Evolutionary conservation across 1,140 invertebrate species (phyloP).

Genomic region (Oreohelix idahoensis): DNA sequence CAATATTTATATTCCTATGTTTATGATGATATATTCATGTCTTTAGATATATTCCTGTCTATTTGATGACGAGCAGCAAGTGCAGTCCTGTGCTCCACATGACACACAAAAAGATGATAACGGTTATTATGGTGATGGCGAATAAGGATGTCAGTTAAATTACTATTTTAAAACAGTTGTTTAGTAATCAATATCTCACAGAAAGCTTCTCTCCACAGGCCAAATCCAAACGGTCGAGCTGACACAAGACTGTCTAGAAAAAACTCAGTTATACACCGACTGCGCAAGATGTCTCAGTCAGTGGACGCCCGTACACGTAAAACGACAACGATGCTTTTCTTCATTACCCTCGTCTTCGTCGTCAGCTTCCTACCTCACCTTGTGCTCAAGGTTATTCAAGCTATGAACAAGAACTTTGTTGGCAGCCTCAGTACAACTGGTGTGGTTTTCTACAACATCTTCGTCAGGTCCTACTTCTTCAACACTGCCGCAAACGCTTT

Average conservation of each 20-base stretch:
- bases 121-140: too few species aligned
- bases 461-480: slow-evolving; percentile 62
- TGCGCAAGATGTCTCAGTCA: slow-evolving; percentile 30
- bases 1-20: too few species aligned
- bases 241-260: slow-evolving; percentile 1
- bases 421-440: slow-evolving; percentile 34
- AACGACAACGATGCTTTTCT: slow-evolving; percentile 60
- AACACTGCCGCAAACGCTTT: slow-evolving; percentile 64
- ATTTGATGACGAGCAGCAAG: too few species aligned
- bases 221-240: neutral
- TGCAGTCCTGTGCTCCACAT: too few species aligned
- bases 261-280: slow-evolving; percentile 11
- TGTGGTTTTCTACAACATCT: slow-evolving; percentile 60
- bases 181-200: too few species aligned
- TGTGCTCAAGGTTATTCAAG: slow-evolving; percentile 49
- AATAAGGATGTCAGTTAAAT: too few species aligned
- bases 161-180: too few species aligned
- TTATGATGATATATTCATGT: too few species aligned
- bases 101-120: too few species aligned
- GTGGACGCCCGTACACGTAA: slow-evolving; percentile 41
- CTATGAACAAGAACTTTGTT: slow-evolving; percentile 49
- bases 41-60: too few species aligned
- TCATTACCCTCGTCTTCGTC: slow-evolving; percentile 63
- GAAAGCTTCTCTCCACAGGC: neutral
- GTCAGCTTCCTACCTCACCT: slow-evolving; percentile 66